phyloP scores from a whole-genome alignment of 2,888 invertebrate species.

The Gastracanthus pulcherrimus region DNA sequence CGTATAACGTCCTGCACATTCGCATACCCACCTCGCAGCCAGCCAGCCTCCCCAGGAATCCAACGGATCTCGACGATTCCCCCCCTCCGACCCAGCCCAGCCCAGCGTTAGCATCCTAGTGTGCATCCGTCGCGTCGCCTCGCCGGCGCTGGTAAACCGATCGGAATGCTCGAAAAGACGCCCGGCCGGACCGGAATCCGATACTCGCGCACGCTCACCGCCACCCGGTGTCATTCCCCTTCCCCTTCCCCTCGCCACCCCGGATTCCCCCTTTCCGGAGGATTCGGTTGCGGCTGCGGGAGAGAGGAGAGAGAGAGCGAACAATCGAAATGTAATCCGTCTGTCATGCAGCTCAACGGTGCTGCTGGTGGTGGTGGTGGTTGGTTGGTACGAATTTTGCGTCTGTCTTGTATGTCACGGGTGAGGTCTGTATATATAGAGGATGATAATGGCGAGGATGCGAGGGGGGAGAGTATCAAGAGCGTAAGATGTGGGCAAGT shows the following conservation, averaged over 20 bases:
- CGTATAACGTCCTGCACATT: too few relatives aligned
- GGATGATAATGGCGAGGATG: too few relatives aligned
- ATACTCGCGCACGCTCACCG: conserved; percentile 19
- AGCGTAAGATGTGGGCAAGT: too few relatives aligned
- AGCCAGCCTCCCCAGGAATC: background rate
- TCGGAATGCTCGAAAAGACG: conserved; percentile 43
- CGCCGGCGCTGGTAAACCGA: conserved; percentile 15
- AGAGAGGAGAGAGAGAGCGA: background rate
- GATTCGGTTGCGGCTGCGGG: background rate
- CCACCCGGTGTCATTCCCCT: background rate
- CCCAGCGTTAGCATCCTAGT: too few relatives aligned
- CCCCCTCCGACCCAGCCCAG: background rate
- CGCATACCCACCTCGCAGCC: too few relatives aligned
- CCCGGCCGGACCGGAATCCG: conserved; percentile 39
- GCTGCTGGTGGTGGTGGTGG: too few relatives aligned
- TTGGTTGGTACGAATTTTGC: too few relatives aligned
- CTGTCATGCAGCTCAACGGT: conserved; percentile 45
- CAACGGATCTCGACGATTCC: background rate
- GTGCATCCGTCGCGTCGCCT: background rate
- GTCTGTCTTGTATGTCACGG: too few relatives aligned
- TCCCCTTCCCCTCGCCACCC: background rate
- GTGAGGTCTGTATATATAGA: too few relatives aligned
- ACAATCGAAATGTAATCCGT: conserved; percentile 47
- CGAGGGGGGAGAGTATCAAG: too few relatives aligned
- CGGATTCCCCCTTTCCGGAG: too few relatives aligned